Base-by-base conservation (phyloP, 1,140 invertebrate genomes). In the Micrasema longulum region DNA sequence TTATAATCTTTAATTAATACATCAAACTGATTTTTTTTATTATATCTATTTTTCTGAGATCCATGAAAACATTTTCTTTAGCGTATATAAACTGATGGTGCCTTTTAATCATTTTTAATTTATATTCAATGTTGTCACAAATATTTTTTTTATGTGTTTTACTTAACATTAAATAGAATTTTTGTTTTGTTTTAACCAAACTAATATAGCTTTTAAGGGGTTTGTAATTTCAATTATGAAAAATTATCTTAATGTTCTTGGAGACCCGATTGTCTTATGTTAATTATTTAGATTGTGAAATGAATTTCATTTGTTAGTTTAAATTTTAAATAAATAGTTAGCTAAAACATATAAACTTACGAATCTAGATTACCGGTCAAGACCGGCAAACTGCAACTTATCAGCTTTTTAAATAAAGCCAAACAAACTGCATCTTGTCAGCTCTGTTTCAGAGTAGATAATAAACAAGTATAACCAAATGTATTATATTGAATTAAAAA, bases 251-350 rank as follows among this genome's bases (percentile, higher is more conserved):
- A 57, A 14, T 22, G 36, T 73, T 70, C 72, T 73, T 60, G 72
- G 72, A 73, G 72, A 68, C 72, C 72, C 48, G 72, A 73, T 69
- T 53, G 14, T 73, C 72, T 67, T 26, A 55, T 73, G 36, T 73
- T 26, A 16, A 50, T 7, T 52, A 57, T 20, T 18, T 52, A 10
- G 35, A 57, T 57, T 57, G 53, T 57, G 14, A 18, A 4, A 31
- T 57, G 6, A 16, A 12, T 41, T n/a, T n/a, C 6, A 52, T 20
- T 22, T 4, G 18, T 18, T 50, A 43, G 16, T n/a, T 43, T 12
- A 2, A 0, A n/a, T 4, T 6, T 12, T n/a, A 7, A 43, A 1
- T 11, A 0, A n/a, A n/a, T 12, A 38, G 5, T 7, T 38, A 38
- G 36, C 36, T 12, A 5, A 38, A 7, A 7, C 36, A 7, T 5